Conservation (phyloP, 2,888 invertebrate genomes). For the Malacosoma neustria region DNA sequence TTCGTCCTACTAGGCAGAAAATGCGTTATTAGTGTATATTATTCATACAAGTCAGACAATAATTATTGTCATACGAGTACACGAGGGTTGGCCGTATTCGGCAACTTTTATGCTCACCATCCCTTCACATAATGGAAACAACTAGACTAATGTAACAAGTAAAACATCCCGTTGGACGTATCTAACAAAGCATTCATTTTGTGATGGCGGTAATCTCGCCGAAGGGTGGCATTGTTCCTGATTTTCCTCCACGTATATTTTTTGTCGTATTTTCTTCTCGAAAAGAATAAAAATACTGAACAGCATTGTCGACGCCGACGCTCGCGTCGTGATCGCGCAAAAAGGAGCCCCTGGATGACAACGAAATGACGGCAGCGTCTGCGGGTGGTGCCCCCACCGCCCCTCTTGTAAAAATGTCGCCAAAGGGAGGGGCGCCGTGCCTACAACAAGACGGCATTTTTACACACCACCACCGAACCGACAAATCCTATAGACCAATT, state of each 20-base stretch:
- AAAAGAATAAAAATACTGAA: constrained; percentile 68
- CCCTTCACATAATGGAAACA: constrained; percentile 51
- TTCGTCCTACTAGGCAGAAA: too few species aligned
- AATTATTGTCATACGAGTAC: constrained; percentile 17
- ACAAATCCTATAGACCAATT: constrained; percentile 42
- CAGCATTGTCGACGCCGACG: constrained; percentile 68
- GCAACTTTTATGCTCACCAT: constrained; percentile 42
- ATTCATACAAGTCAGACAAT: too few species aligned
- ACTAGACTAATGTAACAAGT: constrained; percentile 67
- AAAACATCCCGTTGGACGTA: constrained; percentile 58
- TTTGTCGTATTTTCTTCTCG: constrained; percentile 59
- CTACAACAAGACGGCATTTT: constrained; percentile 69
- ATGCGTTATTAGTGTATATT: too few species aligned
- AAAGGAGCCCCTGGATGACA: constrained; percentile 67
- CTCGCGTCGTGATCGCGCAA: constrained; percentile 62
- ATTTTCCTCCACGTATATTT: constrained; percentile 51
- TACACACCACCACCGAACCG: constrained; percentile 43
- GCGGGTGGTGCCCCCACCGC: constrained; percentile 48
- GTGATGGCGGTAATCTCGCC: constrained; percentile 73
- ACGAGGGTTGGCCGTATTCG: constrained; percentile 31
- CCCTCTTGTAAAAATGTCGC: constrained; percentile 61
- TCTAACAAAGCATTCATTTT: constrained; percentile 72
- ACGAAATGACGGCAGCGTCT: constrained; percentile 68
- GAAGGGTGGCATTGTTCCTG: constrained; percentile 70
- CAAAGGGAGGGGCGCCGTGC: constrained; percentile 54